Conservation (phyloP, 2,797 vertebrate species). For the Nannoperca australis region DNA sequence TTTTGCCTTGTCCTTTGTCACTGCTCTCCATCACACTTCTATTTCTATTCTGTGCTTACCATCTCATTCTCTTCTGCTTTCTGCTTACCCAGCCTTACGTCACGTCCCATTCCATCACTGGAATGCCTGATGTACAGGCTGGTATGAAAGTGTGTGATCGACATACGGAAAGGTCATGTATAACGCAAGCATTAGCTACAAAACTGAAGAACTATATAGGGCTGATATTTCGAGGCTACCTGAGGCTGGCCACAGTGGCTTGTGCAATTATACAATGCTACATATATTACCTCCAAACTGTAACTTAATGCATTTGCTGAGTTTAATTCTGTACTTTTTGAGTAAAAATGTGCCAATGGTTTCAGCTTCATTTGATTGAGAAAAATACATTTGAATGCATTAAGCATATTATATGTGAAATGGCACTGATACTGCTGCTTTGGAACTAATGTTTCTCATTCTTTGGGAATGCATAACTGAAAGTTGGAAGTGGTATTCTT, state of each 20-base stretch:
- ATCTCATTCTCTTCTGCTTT: neutral
- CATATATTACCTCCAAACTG: neutral
- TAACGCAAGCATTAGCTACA: neutral
- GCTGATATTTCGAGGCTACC: neutral
- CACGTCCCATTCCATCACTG: conserved; percentile 5
- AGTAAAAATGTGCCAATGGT: neutral
- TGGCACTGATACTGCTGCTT: neutral
- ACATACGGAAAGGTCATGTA: conserved; percentile 16
- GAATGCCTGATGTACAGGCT: neutral
- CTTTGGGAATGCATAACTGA: neutral
- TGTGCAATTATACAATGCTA: neutral
- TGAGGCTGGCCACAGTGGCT: neutral
- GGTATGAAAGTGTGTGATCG: conserved; percentile 6
- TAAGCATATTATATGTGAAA: neutral
- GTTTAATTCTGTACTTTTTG: neutral
- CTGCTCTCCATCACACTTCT: conserved; percentile 3
- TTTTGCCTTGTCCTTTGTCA: conserved; percentile 6
- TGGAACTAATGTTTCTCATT: conserved; percentile 10
- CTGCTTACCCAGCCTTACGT: neutral
- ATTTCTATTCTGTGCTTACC: neutral
- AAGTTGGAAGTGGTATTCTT: conserved; percentile 12
- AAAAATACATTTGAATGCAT: neutral
- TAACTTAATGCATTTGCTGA: neutral
- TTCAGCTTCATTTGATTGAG: neutral
- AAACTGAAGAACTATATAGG: neutral